phyloP scores from a whole-genome alignment of 2,888 invertebrate genomes.

The Lithosia quadra region DNA sequence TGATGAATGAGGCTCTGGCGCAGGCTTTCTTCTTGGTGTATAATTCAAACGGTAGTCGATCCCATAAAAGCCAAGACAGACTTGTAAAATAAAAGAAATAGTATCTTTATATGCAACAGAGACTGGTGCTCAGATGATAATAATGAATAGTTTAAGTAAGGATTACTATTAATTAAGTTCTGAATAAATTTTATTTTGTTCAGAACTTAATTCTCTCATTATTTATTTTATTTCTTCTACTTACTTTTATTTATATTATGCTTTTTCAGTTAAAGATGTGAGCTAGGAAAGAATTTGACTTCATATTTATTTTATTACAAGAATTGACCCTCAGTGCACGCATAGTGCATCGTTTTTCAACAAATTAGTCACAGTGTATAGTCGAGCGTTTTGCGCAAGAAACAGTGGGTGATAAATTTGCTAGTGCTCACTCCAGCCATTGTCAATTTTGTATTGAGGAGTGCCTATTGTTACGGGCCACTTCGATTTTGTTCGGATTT shows the following conservation, averaged over 20 bases:
- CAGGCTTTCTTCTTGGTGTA: not conserved
- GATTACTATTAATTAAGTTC: too few species aligned
- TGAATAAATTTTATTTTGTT: too few species aligned
- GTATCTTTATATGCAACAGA: too few species aligned
- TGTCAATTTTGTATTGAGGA: slow-evolving; percentile 85
- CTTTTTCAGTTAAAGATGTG: too few species aligned
- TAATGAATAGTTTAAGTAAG: too few species aligned
- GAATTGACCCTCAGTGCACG: slow-evolving; percentile 19
- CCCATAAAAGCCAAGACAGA: not conserved
- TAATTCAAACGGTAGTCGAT: not conserved
- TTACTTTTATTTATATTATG: too few species aligned
- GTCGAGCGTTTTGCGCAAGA: slow-evolving; percentile 61
- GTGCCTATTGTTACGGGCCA: slow-evolving; percentile 78
- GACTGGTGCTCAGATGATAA: too few species aligned
- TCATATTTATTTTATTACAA: not conserved
- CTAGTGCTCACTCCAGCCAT: slow-evolving; percentile 73
- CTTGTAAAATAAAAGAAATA: too few species aligned
- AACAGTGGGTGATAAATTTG: slow-evolving; percentile 84
- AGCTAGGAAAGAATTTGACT: too few species aligned
- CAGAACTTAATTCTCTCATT: too few species aligned
- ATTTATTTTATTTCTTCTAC: too few species aligned
- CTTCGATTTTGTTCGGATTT: slow-evolving; percentile 85
- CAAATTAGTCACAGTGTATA: slow-evolving; percentile 77
- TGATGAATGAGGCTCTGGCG: not conserved
- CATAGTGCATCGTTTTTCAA: slow-evolving; percentile 60